Percentiles rank a stretch among this genome's conserved stretches.
These are phyloP conservation scores for Diadegma fenestrale DNA, from an alignment of 2,888 invertebrate genomes.

Conservation along the genomic window DNA sequence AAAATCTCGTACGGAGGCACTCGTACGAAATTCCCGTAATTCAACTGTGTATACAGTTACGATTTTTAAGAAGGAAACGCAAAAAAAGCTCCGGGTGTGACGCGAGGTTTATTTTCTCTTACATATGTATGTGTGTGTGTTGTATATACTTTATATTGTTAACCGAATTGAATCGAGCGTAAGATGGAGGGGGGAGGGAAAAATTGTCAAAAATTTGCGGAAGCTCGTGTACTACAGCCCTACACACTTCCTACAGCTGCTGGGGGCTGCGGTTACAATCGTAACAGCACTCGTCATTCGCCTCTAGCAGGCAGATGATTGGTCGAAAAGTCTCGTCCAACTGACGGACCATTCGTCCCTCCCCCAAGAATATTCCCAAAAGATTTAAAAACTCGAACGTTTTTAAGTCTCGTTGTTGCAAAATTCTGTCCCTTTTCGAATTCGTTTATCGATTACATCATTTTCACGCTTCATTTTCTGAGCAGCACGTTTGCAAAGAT, in stretches of 20 bases:
- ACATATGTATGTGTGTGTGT: neutral
- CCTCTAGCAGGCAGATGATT: constrained; percentile 41
- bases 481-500: neutral
- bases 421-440: neutral
- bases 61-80: constrained; percentile 4
- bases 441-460: neutral
- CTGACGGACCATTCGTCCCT: neutral
- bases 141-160: constrained; percentile 2
- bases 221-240: constrained; percentile 1
- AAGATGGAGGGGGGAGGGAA: neutral
- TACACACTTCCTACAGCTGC: constrained; percentile 45
- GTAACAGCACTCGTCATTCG: constrained; percentile 42
- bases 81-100: constrained; percentile 2
- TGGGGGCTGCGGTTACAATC: constrained; percentile 22
- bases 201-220: constrained; percentile 22
- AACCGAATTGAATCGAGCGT: neutral
- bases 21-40: constrained; percentile 19
- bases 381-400: neutral
- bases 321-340: constrained; percentile 32
- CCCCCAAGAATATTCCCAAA: neutral
- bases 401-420: neutral
- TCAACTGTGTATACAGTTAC: constrained; percentile 19
- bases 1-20: constrained; percentile 13
- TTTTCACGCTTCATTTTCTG: neutral
- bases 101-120: constrained; percentile 15